Evolutionary conservation across 1,140 invertebrate species (phyloP), one percentile per base, ranked within the genome.

Genomic region (Trichonephila clavipes): DNA sequence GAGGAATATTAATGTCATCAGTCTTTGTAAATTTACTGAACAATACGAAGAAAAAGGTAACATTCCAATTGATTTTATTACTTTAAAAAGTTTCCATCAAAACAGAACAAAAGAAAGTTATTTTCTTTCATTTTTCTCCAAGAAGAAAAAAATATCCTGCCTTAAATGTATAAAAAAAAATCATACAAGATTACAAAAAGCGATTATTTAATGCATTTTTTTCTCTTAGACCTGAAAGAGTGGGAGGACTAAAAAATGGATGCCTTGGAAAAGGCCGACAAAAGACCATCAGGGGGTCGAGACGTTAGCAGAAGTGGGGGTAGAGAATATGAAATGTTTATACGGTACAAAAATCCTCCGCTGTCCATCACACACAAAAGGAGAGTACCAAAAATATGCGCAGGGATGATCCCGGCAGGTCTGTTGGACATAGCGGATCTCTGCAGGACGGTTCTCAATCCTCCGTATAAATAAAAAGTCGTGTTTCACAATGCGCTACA

Each of bases 401-500:
- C 66, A 59, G 90, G 85, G 90, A 59, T 92, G 82, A 92, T 69
- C 64, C 82, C 61, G 59, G 72, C 61, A 69, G 88, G 66, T 89
- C 88, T 89, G 8, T 40, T 69, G 88, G 88, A 88, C 62, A 66
- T 44, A 34, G 24, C 62, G 61, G 88, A 89, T 89, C 88, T 66
- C 40, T 69, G 64, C 40, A 92, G 64, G 91, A n/a, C 91, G 62
- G 77, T 66, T 19, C 85, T 7, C 51, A 93, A 93, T 93, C 92
- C 86, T 64, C 92, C 85, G 87, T 93, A 93, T 93, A 93, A 93
- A 93, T 93, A 93, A 93, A 93, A 93, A 93, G 92, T 93, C 92
- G 64, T 93, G 92, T 93, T 93, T 93, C 92, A 93, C 92, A 88
- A 93, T 93, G 92, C 92, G 92, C 69, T 77, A 93, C 92, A 93